Evolutionary conservation across 1,140 invertebrate species (phyloP).

Genomic region (Eubasilissa regina): DNA sequence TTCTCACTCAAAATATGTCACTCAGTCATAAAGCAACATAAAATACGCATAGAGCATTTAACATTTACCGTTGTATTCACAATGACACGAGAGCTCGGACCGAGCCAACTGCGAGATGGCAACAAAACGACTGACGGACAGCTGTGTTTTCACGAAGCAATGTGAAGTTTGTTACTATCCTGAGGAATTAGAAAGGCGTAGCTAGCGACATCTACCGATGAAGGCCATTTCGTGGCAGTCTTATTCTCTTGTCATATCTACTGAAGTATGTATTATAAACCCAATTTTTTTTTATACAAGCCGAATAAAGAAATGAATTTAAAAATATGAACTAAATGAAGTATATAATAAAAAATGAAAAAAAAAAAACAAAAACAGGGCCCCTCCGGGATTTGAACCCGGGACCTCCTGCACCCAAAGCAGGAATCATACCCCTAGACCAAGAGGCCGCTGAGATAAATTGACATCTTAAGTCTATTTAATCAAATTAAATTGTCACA

Average conservation of each 20-base stretch:
- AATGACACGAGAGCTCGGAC: constrained; percentile 39
- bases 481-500: background rate
- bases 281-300: too few species aligned
- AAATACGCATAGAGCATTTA: constrained; percentile 15
- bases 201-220: background rate
- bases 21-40: constrained; percentile 22
- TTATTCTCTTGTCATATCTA: too few species aligned
- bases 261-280: too few species aligned
- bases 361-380: constrained; percentile 66
- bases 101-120: constrained; percentile 18
- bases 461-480: background rate
- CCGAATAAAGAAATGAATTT: too few species aligned
- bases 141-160: constrained; percentile 44
- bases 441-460: constrained; percentile 71
- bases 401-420: constrained; percentile 79
- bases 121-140: constrained; percentile 49
- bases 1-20: constrained; percentile 9
- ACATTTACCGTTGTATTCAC: constrained; percentile 48
- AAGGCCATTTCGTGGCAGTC: background rate
- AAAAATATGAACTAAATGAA: too few species aligned
- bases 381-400: constrained; percentile 80
- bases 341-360: constrained; percentile 40
- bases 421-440: constrained; percentile 76
- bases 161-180: constrained; percentile 18
- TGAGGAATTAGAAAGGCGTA: background rate